These are phyloP conservation scores for Chironomus striatipennis DNA, from an alignment of 1,140 invertebrate genomes.

Conservation along the genomic window DNA sequence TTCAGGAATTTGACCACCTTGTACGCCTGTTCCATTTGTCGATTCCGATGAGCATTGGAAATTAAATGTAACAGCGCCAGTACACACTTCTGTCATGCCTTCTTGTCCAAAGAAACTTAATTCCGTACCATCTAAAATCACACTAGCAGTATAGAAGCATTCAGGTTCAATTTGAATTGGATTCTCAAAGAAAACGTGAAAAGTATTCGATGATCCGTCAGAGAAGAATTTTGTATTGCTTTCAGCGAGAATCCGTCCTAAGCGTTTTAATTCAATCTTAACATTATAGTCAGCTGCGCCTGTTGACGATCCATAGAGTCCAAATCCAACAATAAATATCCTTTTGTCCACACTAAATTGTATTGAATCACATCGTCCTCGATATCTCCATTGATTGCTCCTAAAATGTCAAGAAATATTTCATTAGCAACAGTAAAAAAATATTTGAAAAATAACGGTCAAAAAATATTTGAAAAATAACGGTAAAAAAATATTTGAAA, in stretches of 20 bases:
- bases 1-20: conserved; percentile 90
- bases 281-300: conserved; percentile 85
- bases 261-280: conserved; percentile 79
- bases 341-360: conserved; percentile 87
- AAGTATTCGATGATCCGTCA: conserved; percentile 87
- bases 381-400: conserved; percentile 90
- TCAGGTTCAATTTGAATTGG: conserved; percentile 88
- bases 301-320: conserved; percentile 83
- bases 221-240: conserved; percentile 89
- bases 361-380: conserved; percentile 84
- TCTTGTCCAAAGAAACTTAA: conserved; percentile 93
- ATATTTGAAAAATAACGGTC: too few relatives aligned
- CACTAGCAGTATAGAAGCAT: conserved; percentile 83
- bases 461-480: background rate
- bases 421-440: too few relatives aligned
- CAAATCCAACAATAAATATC: conserved; percentile 88
- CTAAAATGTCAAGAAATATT: conserved; percentile 40
- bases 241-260: conserved; percentile 75
- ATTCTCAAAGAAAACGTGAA: conserved; percentile 87
- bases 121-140: conserved; percentile 80
- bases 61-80: conserved; percentile 83
- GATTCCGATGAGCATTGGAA: conserved; percentile 91
- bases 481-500: background rate
- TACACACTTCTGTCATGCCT: conserved; percentile 82
- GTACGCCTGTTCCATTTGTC: conserved; percentile 88